These are phyloP conservation scores for Micrastur ruficollis DNA, from an alignment of 2,797 vertebrate species.

Conservation along the genomic window DNA sequence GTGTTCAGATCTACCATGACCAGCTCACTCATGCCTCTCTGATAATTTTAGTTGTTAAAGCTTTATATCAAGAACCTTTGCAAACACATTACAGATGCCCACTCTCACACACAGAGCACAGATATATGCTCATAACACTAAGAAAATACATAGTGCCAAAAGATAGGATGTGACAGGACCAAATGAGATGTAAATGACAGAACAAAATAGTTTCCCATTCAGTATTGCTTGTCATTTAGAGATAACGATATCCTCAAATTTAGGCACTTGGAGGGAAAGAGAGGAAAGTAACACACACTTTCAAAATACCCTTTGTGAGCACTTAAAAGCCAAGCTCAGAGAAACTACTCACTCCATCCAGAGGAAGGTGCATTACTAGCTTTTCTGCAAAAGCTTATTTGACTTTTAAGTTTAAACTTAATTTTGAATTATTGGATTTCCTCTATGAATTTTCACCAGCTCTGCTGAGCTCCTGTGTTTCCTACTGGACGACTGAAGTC, in stretches of 20 bases:
- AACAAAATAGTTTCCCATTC: constrained; percentile 10
- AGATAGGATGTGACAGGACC: constrained; percentile 19
- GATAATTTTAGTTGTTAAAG: constrained; percentile 13
- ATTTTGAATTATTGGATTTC: too few relatives aligned
- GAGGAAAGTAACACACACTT: neutral
- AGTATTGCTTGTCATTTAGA: neutral
- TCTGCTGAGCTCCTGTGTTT: neutral
- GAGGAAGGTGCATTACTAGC: neutral
- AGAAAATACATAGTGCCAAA: constrained; percentile 31
- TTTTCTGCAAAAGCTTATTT: neutral
- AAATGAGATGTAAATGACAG: constrained; percentile 23
- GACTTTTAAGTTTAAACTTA: neutral
- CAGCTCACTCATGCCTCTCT: neutral
- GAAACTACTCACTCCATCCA: neutral
- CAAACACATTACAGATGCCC: constrained; percentile 38
- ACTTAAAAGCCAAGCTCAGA: neutral
- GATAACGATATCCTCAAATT: neutral
- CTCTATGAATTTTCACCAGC: neutral
- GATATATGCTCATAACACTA: constrained; percentile 1
- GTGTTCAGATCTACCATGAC: neutral
- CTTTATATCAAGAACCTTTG: constrained; percentile 35
- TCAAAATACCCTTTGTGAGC: neutral
- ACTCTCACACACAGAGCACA: neutral
- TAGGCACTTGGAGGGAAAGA: neutral
- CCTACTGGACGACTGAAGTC: neutral